A percentile compares a stretch with the other conserved stretches of the same genome.
Evolutionary conservation across 2,797 vertebrate genomes (phyloP).

Genomic region (Hyperoplus lanceolatus): DNA sequence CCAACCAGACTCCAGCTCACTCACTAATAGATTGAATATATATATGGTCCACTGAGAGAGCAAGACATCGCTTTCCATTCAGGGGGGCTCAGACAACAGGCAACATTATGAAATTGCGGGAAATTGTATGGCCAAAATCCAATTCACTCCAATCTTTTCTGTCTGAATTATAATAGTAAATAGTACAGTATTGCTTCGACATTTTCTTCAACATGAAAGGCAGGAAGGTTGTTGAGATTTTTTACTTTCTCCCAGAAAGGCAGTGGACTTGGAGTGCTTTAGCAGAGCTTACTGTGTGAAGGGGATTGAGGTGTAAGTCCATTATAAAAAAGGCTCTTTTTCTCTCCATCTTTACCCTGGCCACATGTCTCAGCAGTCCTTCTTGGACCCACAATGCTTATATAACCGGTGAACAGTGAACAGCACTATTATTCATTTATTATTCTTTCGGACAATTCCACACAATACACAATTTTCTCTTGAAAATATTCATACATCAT

Average conservation of each 20-base stretch:
- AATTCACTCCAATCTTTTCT: constrained; percentile 30
- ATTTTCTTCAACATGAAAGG: constrained; percentile 32
- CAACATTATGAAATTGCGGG: constrained; percentile 10
- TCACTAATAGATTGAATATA: constrained; percentile 15
- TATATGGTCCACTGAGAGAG: constrained; percentile 30
- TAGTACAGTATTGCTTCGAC: constrained; percentile 23
- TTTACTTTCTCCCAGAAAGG: constrained; percentile 24
- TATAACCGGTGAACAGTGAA: constrained; percentile 26
- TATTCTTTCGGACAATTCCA: too few species aligned
- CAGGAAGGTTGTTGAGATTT: constrained; percentile 22
- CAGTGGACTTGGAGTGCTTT: constrained; percentile 18
- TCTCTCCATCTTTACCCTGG: constrained; percentile 16
- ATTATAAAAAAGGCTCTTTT: constrained; percentile 20
- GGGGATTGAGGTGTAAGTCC: constrained; percentile 43
- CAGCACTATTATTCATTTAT: too few species aligned
- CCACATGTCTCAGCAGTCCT: constrained; percentile 21
- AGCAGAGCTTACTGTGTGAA: constrained; percentile 30
- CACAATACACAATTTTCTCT: too few species aligned
- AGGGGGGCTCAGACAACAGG: constrained; percentile 16
- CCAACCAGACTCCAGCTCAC: constrained; percentile 45
- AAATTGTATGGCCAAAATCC: constrained; percentile 33
- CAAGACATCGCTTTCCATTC: constrained; percentile 34
- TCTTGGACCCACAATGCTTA: constrained; percentile 27
- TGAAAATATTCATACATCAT: too few species aligned
- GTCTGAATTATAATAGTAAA: constrained; percentile 38